These are phyloP conservation scores for Crocodylus rhombifer DNA, from an alignment of 2,797 vertebrate genomes.

Conservation along the genomic window DNA sequence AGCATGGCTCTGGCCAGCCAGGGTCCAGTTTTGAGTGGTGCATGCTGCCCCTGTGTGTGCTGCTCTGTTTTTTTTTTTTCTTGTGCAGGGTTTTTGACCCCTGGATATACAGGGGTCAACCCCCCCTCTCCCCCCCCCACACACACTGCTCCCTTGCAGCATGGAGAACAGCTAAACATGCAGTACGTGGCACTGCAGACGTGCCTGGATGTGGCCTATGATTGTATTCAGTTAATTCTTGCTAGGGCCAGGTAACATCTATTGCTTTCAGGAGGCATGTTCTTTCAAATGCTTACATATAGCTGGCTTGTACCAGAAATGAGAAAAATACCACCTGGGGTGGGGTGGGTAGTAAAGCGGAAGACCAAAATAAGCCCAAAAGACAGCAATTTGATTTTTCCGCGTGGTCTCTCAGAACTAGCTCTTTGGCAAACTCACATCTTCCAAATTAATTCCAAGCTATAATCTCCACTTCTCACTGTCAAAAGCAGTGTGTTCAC, in stretches of 20 bases:
- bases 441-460: neutral
- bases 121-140: too few species aligned
- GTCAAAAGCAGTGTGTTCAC: neutral
- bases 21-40: too few species aligned
- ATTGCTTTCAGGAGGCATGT: neutral
- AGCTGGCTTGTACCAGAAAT: constrained; percentile 40
- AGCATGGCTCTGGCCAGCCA: too few species aligned
- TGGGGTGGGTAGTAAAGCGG: neutral
- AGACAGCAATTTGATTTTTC: constrained; percentile 22
- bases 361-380: constrained; percentile 13
- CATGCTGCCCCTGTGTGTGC: too few species aligned
- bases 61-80: too few species aligned
- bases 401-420: neutral
- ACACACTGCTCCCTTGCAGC: too few species aligned
- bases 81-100: too few species aligned
- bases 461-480: neutral
- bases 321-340: neutral
- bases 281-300: neutral
- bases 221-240: constrained; percentile 9
- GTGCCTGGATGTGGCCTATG: neutral
- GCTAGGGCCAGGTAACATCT: neutral
- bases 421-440: neutral
- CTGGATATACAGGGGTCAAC: too few species aligned
- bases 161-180: too few species aligned
- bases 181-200: too few species aligned